Percentiles rank a stretch among this genome's conserved stretches.
Evolutionary conservation across 1,140 invertebrate genomes (phyloP).

Genomic region (Melitaea cinxia): DNA sequence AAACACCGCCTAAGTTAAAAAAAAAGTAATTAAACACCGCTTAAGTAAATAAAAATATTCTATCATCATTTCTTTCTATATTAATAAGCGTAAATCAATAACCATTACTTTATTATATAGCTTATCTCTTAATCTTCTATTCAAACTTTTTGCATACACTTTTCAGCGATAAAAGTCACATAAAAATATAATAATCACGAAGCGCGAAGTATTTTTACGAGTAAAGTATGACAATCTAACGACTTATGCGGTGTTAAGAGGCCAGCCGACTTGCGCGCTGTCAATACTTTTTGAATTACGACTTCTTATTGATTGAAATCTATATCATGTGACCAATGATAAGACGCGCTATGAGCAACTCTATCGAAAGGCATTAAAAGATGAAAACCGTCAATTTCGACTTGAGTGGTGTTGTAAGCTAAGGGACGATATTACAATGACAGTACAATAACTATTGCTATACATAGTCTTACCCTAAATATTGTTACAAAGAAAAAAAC

Average conservation of each 20-base stretch:
- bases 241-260: slow-evolving; percentile 12
- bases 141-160: slow-evolving; percentile 3
- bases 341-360: slow-evolving; percentile 10
- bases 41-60: too few relatives aligned
- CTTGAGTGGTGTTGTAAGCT: too few relatives aligned
- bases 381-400: slow-evolving; percentile 8
- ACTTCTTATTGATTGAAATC: slow-evolving; percentile 4
- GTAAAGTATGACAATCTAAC: slow-evolving; percentile 4
- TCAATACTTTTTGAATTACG: slow-evolving; percentile 22
- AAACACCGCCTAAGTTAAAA: slow-evolving; percentile 33
- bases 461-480: too few relatives aligned
- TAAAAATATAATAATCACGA: too few relatives aligned
- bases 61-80: too few relatives aligned
- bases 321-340: slow-evolving; percentile 12
- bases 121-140: slow-evolving; percentile 29
- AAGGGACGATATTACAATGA: too few relatives aligned
- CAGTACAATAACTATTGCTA: too few relatives aligned
- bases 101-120: too few relatives aligned
- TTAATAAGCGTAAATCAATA: too few relatives aligned
- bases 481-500: too few relatives aligned
- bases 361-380: slow-evolving; percentile 8
- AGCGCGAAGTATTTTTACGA: not conserved
- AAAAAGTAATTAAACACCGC: slow-evolving; percentile 32
- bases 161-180: slow-evolving; percentile 11
- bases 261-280: slow-evolving; percentile 24